Conservation (phyloP, 2,888 invertebrate species). For the Choristoneura rosaceana region DNA sequence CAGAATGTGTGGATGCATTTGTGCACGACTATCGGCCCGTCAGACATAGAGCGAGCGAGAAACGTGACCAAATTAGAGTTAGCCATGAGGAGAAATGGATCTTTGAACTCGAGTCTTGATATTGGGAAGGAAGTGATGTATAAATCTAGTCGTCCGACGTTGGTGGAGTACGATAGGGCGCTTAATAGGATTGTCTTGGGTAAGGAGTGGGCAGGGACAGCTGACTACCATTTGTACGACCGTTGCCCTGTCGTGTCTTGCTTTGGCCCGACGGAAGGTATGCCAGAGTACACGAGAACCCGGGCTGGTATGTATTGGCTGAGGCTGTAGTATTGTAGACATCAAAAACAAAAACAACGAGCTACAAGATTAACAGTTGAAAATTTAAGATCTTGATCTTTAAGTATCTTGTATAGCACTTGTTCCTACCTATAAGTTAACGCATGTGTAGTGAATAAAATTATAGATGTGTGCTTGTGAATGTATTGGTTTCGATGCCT, state of each 20-base stretch:
- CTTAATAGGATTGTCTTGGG: slow-evolving; percentile 21
- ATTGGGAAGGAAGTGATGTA: slow-evolving; percentile 69
- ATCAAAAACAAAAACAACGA: too few species aligned
- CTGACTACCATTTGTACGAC: slow-evolving; percentile 68
- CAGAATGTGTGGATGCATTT: slow-evolving; percentile 74
- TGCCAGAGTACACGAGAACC: slow-evolving; percentile 71
- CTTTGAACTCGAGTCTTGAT: slow-evolving; percentile 63
- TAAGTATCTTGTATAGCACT: too few species aligned
- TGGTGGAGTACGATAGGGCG: slow-evolving; percentile 45
- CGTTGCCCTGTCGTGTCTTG: slow-evolving; percentile 73
- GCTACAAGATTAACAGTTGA: too few species aligned
- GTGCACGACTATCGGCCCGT: slow-evolving; percentile 55
- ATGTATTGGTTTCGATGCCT: too few species aligned
- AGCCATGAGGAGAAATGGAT: slow-evolving; percentile 56
- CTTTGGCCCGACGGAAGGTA: slow-evolving; percentile 72
- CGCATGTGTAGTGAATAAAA: too few species aligned
- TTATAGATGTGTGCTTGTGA: too few species aligned
- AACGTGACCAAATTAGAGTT: slow-evolving; percentile 62
- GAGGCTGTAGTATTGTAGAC: slow-evolving; percentile 49
- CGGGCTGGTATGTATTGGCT: slow-evolving; percentile 71
- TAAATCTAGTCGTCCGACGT: slow-evolving; percentile 52
- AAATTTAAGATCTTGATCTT: too few species aligned
- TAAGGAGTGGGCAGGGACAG: slow-evolving; percentile 39
- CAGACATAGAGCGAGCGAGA: slow-evolving; percentile 64
- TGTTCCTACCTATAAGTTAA: too few species aligned